These are phyloP conservation scores for Ondatra zibethicus DNA, from an alignment of 2,113 vertebrate genomes.

Conservation along the genomic window DNA sequence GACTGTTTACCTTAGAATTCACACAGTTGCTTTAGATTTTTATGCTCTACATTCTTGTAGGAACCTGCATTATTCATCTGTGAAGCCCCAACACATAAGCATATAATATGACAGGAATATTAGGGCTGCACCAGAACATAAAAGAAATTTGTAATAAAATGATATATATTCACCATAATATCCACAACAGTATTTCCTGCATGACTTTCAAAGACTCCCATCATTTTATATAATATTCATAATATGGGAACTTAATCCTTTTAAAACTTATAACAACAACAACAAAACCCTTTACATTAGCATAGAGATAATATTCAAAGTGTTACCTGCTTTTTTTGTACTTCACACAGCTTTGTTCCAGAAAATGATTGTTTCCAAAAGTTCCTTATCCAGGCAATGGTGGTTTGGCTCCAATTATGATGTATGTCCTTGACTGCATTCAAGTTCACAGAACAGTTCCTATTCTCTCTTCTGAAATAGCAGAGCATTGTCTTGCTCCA, in stretches of 20 bases:
- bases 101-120: not conserved
- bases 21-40: not conserved
- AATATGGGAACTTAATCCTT: slow-evolving; percentile 52
- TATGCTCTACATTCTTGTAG: not conserved
- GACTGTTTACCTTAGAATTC: not conserved
- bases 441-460: slow-evolving; percentile 54
- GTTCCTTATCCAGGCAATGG: slow-evolving; percentile 27
- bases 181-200: slow-evolving; percentile 25
- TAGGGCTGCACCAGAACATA: not conserved
- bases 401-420: slow-evolving; percentile 51
- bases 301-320: slow-evolving; percentile 61
- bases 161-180: slow-evolving; percentile 14
- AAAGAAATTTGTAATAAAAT: slow-evolving; percentile 36
- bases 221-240: slow-evolving; percentile 38
- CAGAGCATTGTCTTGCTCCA: slow-evolving; percentile 47
- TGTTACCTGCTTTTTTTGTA: slow-evolving; percentile 1
- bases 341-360: slow-evolving; percentile 66
- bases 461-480: slow-evolving; percentile 65
- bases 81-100: not conserved
- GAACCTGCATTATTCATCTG: not conserved
- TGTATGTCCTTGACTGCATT: slow-evolving; percentile 69
- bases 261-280: slow-evolving; percentile 20
- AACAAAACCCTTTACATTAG: slow-evolving; percentile 17
- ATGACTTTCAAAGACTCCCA: slow-evolving; percentile 56
- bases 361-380: slow-evolving; percentile 47